phyloP scores from a whole-genome alignment of 2,797 vertebrate species.

The Xerus rutilus region DNA sequence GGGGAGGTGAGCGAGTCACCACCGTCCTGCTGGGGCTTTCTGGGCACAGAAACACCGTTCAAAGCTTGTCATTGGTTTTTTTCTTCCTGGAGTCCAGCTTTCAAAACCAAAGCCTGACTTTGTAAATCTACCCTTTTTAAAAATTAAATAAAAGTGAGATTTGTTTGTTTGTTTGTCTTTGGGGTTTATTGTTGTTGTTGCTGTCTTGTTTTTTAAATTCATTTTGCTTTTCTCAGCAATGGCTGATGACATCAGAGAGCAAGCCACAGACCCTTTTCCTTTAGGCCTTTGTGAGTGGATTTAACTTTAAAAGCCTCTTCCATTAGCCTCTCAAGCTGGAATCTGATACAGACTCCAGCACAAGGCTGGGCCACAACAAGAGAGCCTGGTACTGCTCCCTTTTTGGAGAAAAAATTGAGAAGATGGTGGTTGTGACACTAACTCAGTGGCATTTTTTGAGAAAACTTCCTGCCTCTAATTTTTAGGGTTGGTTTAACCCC shows the following conservation, averaged over 20 bases:
- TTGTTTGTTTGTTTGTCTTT: background rate
- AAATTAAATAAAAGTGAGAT: background rate
- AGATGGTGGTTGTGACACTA: background rate
- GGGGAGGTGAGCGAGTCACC: constrained; percentile 71
- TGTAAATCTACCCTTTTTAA: background rate
- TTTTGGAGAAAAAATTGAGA: background rate
- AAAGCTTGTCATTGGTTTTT: background rate
- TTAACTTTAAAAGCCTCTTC: background rate
- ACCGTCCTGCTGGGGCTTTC: constrained; percentile 73
- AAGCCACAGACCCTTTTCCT: too few relatives aligned
- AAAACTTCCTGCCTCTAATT: background rate
- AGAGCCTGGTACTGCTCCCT: background rate
- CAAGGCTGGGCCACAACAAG: fast-evolving
- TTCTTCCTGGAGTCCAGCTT: background rate
- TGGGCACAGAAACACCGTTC: background rate
- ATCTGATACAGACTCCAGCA: background rate
- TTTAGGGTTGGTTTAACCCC: background rate
- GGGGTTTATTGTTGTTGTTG: background rate
- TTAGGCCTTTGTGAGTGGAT: background rate
- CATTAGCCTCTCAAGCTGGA: background rate
- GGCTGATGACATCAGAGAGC: background rate
- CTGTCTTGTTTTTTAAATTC: background rate
- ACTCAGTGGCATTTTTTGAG: background rate
- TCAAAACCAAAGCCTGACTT: background rate
- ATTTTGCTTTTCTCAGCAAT: background rate